Conservation (phyloP, 2,797 vertebrate species). For the Carapus acus region DNA sequence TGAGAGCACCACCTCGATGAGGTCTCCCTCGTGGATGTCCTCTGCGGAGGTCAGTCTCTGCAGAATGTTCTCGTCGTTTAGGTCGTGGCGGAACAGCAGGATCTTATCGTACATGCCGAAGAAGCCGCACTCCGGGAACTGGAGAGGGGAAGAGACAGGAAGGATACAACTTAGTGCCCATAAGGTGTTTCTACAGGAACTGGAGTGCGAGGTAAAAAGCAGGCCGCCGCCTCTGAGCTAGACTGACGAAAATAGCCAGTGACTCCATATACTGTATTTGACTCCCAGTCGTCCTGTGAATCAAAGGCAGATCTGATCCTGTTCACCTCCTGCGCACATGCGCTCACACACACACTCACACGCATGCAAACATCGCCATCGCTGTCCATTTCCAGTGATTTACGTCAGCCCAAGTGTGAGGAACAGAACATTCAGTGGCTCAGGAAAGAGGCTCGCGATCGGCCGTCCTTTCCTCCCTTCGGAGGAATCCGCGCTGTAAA, state of each 20-base stretch:
- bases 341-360: conserved; percentile 1
- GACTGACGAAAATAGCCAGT: neutral
- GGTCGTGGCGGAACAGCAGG: conserved; percentile 93
- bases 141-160: conserved; percentile 12
- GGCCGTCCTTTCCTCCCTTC: conserved; percentile 34
- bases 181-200: neutral
- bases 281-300: conserved; percentile 2
- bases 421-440: conserved; percentile 20
- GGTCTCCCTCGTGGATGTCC: conserved; percentile 88
- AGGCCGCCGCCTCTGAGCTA: neutral
- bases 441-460: conserved; percentile 30
- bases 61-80: conserved; percentile 96
- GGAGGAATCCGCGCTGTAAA: conserved; percentile 20
- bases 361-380: conserved; percentile 10
- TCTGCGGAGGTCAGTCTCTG: conserved; percentile 90
- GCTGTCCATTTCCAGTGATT: conserved; percentile 8
- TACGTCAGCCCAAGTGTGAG: conserved; percentile 18
- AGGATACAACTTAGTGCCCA: neutral
- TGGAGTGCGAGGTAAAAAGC: too few species aligned
- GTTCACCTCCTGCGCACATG: too few species aligned
- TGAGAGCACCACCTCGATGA: conserved; percentile 88
- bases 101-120: conserved; percentile 99
- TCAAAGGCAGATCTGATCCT: neutral
- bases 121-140: conserved; percentile 93
- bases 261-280: conserved; percentile 35